phyloP scores from a whole-genome alignment of 2,113 vertebrate species.

The Aegithalos caudatus region DNA sequence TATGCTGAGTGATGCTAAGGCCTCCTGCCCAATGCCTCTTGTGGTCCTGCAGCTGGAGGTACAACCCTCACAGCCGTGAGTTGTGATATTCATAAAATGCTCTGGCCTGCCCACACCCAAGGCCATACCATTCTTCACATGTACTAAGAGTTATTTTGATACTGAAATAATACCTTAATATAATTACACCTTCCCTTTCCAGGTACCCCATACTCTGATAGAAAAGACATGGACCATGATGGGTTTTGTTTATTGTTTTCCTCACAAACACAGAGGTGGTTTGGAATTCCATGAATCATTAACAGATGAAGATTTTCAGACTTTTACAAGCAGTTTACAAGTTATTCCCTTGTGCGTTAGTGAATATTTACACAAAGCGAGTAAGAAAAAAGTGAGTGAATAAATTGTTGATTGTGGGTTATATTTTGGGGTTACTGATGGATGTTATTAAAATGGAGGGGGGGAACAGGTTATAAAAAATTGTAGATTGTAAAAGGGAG shows the following conservation, averaged over 20 bases:
- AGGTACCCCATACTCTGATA: neutral
- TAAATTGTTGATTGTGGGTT: neutral
- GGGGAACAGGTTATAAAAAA: neutral
- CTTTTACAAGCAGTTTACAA: neutral
- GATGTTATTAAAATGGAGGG: neutral
- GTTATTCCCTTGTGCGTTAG: neutral
- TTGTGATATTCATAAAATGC: no score
- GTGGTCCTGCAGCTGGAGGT: neutral
- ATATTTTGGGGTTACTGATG: neutral
- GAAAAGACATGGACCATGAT: neutral
- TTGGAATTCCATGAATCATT: neutral
- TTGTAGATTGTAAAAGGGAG: neutral
- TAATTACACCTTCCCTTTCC: neutral
- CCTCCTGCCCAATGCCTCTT: neutral
- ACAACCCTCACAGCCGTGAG: neutral
- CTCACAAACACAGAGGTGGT: neutral
- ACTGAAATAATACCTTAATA: neutral
- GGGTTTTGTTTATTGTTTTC: neutral
- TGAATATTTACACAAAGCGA: neutral
- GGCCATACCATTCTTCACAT: neutral
- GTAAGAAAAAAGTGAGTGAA: neutral
- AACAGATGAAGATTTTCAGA: neutral
- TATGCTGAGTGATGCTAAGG: neutral
- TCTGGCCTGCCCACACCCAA: neutral
- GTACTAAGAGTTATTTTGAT: neutral